Percentiles rank a stretch among this genome's conserved stretches.
phyloP scores from a whole-genome alignment of 2,888 invertebrate species.

The Acheta domesticus region DNA sequence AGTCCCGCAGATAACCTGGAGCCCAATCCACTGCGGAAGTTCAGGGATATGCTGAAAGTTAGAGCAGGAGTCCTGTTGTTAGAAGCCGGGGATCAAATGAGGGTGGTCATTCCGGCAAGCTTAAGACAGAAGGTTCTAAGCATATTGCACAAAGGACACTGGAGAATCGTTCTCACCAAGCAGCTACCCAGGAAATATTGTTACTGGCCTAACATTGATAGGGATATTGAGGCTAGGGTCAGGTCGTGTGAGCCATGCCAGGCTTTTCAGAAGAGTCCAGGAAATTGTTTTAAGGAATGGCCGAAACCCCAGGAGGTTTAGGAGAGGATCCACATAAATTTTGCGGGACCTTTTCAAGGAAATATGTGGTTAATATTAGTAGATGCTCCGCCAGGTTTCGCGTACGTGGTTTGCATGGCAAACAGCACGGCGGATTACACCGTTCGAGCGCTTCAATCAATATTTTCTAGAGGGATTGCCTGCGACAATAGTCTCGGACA shows the following conservation, averaged over 20 bases:
- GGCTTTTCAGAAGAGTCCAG: not conserved
- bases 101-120: not conserved
- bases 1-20: too few relatives aligned
- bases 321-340: not conserved
- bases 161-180: not conserved
- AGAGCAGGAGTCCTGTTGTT: too few relatives aligned
- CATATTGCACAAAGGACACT: not conserved
- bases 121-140: not conserved
- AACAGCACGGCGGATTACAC: not conserved
- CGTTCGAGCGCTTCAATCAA: not conserved
- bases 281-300: not conserved
- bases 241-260: not conserved
- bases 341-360: not conserved
- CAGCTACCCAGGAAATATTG: not conserved
- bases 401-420: not conserved
- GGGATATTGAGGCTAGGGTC: not conserved
- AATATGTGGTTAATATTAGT: not conserved
- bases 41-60: too few relatives aligned
- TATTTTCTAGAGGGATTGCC: not conserved
- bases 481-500: not conserved
- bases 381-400: not conserved
- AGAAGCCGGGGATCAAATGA: too few relatives aligned
- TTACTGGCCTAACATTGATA: not conserved
- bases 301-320: not conserved
- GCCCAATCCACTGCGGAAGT: accelerated